These are phyloP conservation scores for Podarcis lilfordi DNA, from an alignment of 2,797 vertebrate genomes.

Conservation along the genomic window DNA sequence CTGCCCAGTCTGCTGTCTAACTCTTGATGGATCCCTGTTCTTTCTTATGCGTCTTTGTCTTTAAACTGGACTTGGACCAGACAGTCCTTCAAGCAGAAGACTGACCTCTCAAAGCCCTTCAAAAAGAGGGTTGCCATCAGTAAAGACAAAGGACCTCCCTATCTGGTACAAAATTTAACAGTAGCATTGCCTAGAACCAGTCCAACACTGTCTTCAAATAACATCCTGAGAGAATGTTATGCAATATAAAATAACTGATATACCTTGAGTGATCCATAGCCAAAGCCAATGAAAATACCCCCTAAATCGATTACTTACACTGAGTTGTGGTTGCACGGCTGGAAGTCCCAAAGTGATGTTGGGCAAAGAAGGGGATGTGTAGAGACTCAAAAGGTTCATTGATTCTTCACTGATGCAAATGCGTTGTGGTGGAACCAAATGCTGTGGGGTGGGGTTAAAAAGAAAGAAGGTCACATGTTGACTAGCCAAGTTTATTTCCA, in stretches of 20 bases:
- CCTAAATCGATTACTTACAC: slow-evolving; percentile 83
- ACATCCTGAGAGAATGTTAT: background rate
- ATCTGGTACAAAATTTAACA: background rate
- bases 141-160: background rate
- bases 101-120: no score
- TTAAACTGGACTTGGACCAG: no score
- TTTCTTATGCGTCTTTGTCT: no score
- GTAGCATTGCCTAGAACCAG: background rate
- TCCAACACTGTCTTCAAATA: background rate
- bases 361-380: slow-evolving; percentile 96
- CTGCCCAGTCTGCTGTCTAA: background rate
- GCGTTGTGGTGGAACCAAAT: slow-evolving; percentile 90
- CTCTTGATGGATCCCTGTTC: background rate
- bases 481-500: background rate
- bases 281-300: background rate
- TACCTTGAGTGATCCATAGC: background rate
- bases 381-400: slow-evolving; percentile 92
- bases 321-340: slow-evolving; percentile 86
- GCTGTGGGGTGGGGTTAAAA: slow-evolving; percentile 75
- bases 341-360: slow-evolving; percentile 96
- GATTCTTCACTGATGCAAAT: slow-evolving; percentile 92
- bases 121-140: background rate
- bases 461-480: background rate
- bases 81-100: no score
- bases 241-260: background rate